Evolutionary conservation across 35 echinoderm and acorn worm genomes (phyloP).

Genomic region (Anneissia japonica): DNA sequence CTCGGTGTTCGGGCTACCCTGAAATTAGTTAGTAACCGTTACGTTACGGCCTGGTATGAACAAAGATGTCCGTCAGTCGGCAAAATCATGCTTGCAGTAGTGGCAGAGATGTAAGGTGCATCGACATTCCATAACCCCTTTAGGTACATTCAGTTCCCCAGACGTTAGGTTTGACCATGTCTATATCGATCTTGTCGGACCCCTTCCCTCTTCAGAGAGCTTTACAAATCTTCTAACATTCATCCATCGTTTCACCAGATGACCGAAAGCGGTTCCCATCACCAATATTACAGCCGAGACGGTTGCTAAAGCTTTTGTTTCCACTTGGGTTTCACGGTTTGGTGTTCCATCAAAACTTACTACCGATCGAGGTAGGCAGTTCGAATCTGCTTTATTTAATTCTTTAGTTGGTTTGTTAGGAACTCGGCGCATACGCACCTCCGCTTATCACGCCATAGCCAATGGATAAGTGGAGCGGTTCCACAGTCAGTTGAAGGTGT

Average conservation of each 20-base stretch:
- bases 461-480: slow-evolving; percentile 28
- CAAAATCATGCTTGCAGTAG: slow-evolving; percentile 9
- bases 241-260: slow-evolving; percentile 15
- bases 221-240: slow-evolving; percentile 21
- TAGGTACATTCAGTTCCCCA: slow-evolving; percentile 29
- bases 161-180: slow-evolving; percentile 47
- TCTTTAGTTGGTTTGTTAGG: neutral
- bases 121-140: slow-evolving; percentile 17
- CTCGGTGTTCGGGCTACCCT: slow-evolving; percentile 15
- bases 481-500: slow-evolving; percentile 6
- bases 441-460: slow-evolving; percentile 17
- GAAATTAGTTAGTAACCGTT: slow-evolving; percentile 12
- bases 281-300: slow-evolving; percentile 10
- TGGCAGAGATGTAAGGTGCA: slow-evolving; percentile 43
- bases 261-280: neutral
- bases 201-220: slow-evolving; percentile 26
- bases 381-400: slow-evolving; percentile 8
- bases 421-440: neutral
- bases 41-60: slow-evolving; percentile 29
- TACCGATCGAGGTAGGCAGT: slow-evolving; percentile 10
- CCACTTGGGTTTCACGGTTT: neutral
- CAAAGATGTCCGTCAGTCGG: slow-evolving; percentile 37
- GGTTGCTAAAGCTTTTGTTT: neutral
- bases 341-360: neutral
- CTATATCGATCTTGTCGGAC: slow-evolving; percentile 44